Base-by-base conservation (phyloP, 2,113 vertebrate species). In the Leptobrachium ailaonicum region DNA sequence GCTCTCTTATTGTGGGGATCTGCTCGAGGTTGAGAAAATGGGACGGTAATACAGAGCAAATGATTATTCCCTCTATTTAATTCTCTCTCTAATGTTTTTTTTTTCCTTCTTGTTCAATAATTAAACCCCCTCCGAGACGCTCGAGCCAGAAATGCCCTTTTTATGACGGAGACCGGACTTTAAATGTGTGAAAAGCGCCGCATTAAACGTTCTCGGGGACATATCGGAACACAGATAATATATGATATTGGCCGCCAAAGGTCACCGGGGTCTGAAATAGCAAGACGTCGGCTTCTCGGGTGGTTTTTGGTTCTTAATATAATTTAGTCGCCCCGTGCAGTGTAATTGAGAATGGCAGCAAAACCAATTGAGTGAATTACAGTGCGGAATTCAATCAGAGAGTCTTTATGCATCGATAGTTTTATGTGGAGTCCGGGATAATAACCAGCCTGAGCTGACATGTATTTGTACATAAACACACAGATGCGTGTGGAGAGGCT, bases 101-200 rank as follows among this genome's bases (percentile, higher is more conserved):
- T 54, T 11, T 14, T 10, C 66, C 75, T 43, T 77, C 60, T 66
- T 63, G 1, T 83, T 87, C 63, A 83, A 11, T 86, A 85, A 85
- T 84, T 88, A 87, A 76, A 54, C 54, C 56, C 66, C 81, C 78
- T 12, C 4, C 81, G 76, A 82, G 50, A 82, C 72, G 82, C 82
- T 45, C 14, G 11, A n/a, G 42, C 4, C 2, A 10, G 20, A 62
- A 84, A 80, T 84, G 78, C 68, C 66, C 45, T 79, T 76, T 32
- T 76, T 79, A 62, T 64, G 80, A n/a, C 85, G 56, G 42, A 75
- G 13, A 11, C 82, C 41, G 79, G 2, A 0, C 79, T 80, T 5
- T 44, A 70, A 86, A 86, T 84, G 69, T 85, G 69, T 76, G 1
- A 32, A 77, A 76, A 81, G 3, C 2, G 56, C 3, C 50, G 1